Evolutionary conservation across 2,888 invertebrate species (phyloP).

Genomic region (Leucophenga montana): DNA sequence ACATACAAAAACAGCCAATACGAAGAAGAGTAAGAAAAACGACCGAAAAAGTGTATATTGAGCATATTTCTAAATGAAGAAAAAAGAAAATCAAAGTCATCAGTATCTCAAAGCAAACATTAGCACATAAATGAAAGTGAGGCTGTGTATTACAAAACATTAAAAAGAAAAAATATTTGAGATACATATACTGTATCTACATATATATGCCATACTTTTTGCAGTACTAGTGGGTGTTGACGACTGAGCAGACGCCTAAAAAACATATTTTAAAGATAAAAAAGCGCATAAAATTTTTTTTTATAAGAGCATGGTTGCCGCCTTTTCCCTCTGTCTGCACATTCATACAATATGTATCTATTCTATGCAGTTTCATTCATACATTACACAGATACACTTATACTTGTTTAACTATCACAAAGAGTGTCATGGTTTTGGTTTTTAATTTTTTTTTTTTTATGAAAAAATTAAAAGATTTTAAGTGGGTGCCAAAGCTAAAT

Average conservation of each 20-base stretch:
- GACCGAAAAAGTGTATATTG: too few relatives aligned
- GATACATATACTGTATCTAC: too few relatives aligned
- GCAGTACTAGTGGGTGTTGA: slow-evolving; percentile 6
- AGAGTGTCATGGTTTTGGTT: not conserved
- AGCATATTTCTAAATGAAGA: too few relatives aligned
- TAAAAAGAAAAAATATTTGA: not conserved
- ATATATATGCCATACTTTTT: too few relatives aligned
- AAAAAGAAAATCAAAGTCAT: too few relatives aligned
- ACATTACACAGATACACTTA: not conserved
- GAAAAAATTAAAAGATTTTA: slow-evolving; percentile 49
- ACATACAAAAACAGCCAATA: too few relatives aligned
- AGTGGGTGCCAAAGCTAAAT: slow-evolving; percentile 51
- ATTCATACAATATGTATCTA: not conserved
- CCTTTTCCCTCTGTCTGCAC: not conserved
- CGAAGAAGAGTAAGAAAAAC: too few relatives aligned
- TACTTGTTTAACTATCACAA: slow-evolving; percentile 1
- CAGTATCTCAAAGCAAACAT: too few relatives aligned
- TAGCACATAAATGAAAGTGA: not conserved
- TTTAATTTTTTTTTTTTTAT: too few relatives aligned
- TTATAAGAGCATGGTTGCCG: not conserved
- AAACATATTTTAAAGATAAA: not conserved
- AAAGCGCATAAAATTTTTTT: not conserved
- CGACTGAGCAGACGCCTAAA: not conserved
- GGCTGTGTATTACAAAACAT: not conserved
- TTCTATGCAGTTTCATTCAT: not conserved